Evolutionary conservation across 2,113 vertebrate genomes (phyloP).

Genomic region (Stomatorhinus ivindoensis): DNA sequence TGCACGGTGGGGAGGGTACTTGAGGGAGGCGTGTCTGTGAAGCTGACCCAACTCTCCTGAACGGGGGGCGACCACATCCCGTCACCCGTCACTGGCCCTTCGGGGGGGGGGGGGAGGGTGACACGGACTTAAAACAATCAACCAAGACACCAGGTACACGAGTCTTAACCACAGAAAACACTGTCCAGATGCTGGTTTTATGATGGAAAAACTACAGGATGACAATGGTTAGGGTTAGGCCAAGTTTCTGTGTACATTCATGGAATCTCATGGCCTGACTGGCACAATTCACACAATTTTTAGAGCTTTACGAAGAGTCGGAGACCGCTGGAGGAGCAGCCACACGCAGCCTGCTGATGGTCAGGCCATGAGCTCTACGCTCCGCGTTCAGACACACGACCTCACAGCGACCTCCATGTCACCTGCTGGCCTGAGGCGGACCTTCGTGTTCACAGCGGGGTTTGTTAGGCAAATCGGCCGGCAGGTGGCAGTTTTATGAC

Average conservation of each 20-base stretch:
- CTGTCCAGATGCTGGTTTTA: background rate
- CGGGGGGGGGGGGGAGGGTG: background rate
- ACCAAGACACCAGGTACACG: background rate
- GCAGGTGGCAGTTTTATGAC: background rate
- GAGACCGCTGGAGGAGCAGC: background rate
- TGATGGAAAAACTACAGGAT: background rate
- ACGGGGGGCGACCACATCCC: constrained; percentile 85
- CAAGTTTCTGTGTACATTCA: background rate
- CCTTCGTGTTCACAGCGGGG: background rate
- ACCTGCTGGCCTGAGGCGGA: background rate
- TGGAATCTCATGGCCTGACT: background rate
- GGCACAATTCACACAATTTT: background rate
- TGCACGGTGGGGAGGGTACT: constrained; percentile 91
- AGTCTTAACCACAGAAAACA: background rate
- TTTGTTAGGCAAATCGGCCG: background rate
- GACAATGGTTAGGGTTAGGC: background rate
- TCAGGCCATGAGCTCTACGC: background rate
- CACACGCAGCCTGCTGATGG: background rate
- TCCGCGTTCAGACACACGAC: background rate
- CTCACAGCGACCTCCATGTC: background rate
- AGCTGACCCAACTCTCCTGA: constrained; percentile 99
- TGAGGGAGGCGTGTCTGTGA: constrained; percentile 94
- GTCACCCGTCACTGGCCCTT: constrained; percentile 65
- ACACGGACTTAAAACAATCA: background rate
- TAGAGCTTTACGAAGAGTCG: background rate